Percentiles rank a stretch among this genome's conserved stretches.
Evolutionary conservation across 2,888 invertebrate genomes (phyloP).

Genomic region (Spilosoma lubricipeda): DNA sequence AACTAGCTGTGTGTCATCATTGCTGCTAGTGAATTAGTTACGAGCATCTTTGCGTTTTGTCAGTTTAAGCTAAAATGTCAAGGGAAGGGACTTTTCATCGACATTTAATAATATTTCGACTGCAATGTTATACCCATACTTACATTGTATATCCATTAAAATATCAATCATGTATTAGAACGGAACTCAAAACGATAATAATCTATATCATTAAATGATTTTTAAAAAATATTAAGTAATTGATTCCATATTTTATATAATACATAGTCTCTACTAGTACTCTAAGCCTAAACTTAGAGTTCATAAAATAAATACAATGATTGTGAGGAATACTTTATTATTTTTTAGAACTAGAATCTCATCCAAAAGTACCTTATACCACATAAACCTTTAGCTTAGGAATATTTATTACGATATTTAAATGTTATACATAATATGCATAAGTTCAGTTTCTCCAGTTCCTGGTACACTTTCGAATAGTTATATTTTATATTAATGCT

Average conservation of each 20-base stretch:
- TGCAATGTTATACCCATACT: neutral
- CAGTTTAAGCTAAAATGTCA: no score
- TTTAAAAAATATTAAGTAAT: no score
- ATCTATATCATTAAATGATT: no score
- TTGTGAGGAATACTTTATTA: conserved; percentile 17
- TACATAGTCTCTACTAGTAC: no score
- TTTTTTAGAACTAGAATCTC: conserved; percentile 14
- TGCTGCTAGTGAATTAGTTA: no score
- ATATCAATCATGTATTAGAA: neutral
- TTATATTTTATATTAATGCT: no score
- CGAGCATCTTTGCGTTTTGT: no score
- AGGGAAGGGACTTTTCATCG: no score
- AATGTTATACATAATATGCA: neutral
- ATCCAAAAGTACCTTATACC: conserved; percentile 12
- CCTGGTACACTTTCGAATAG: no score
- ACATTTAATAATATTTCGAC: neutral
- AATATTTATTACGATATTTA: neutral
- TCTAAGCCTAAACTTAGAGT: no score
- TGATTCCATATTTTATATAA: neutral
- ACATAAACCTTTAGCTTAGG: neutral
- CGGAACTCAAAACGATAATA: neutral
- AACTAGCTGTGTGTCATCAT: no score
- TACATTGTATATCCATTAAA: neutral
- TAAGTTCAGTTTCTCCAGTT: neutral
- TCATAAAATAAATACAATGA: conserved; percentile 6